Conservation (phyloP, 2,797 vertebrate species). For the Margarornis squamiger region DNA sequence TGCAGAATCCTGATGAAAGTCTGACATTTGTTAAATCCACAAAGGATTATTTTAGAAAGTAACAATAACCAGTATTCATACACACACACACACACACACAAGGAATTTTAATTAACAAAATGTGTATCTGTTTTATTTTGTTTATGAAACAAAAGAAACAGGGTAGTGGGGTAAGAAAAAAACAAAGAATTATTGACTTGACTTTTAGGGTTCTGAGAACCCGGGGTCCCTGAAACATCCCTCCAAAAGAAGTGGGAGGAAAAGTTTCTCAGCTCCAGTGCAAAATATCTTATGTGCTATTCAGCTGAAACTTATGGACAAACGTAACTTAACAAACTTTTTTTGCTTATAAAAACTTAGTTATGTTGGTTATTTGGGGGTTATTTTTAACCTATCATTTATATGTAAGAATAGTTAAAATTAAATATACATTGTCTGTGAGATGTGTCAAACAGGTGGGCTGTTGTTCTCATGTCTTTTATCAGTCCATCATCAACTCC, state of each 20-base stretch:
- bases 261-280: neutral
- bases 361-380: neutral
- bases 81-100: neutral
- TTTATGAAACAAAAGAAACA: conserved; percentile 41
- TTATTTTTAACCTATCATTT: neutral
- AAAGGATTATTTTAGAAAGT: conserved; percentile 64
- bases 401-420: neutral
- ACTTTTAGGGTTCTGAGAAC: conserved; percentile 11
- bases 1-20: conserved; percentile 43
- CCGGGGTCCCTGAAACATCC: neutral
- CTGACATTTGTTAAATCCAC: conserved; percentile 59
- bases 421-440: neutral
- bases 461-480: neutral
- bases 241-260: neutral
- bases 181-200: neutral
- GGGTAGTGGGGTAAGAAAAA: neutral
- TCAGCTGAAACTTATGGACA: neutral
- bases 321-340: neutral
- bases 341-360: neutral
- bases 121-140: conserved; percentile 45
- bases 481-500: neutral
- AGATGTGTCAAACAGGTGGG: neutral
- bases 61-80: conserved; percentile 54
- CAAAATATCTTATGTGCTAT: neutral
- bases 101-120: conserved; percentile 67